Evolutionary conservation across 2,113 vertebrate species (phyloP).

Genomic region (Cyprinus carpio): DNA sequence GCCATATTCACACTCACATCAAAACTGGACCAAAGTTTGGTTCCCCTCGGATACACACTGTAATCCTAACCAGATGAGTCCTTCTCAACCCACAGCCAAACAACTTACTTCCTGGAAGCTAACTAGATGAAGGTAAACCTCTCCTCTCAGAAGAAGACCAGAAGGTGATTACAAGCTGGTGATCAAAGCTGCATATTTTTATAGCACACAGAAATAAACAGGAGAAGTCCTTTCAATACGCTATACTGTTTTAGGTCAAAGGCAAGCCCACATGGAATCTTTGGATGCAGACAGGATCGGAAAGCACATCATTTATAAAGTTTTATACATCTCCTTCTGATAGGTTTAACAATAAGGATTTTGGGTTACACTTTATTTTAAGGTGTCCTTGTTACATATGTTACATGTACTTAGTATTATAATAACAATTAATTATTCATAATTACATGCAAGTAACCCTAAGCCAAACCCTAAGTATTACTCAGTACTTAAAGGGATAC

Average conservation of each 20-base stretch:
- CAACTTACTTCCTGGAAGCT: neutral
- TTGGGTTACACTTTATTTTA: too few species aligned
- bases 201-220: slow-evolving; percentile 7
- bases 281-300: neutral
- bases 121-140: neutral
- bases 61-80: slow-evolving; percentile 17
- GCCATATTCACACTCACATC: neutral
- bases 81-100: neutral
- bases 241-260: neutral
- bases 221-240: neutral
- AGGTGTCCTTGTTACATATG: too few species aligned
- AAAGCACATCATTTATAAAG: neutral
- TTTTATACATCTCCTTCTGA: neutral
- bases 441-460: too few species aligned
- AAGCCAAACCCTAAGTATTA: too few species aligned
- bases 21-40: neutral
- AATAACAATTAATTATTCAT: too few species aligned
- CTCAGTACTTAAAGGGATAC: too few species aligned
- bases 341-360: neutral
- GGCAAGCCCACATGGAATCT: neutral
- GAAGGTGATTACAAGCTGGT: neutral
- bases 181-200: neutral
- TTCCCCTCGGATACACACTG: neutral
- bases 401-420: too few species aligned
- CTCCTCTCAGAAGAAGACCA: neutral